Percentiles rank a stretch among this genome's conserved stretches.
Conservation (phyloP, 2,888 invertebrate species). For the Tenthredo livida region DNA sequence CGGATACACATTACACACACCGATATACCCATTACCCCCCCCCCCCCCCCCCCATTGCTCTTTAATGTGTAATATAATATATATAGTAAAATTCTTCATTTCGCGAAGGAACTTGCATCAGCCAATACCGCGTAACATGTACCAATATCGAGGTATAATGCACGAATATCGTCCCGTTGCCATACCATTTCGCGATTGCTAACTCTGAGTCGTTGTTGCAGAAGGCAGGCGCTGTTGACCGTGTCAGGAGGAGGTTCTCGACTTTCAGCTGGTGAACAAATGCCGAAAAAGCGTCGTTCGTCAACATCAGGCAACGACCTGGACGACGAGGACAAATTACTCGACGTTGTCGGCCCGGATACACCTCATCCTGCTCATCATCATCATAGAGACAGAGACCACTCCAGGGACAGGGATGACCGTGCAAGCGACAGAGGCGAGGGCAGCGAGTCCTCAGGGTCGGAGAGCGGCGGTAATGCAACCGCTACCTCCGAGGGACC, state of each 20-base stretch:
- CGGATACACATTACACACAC: too few species aligned
- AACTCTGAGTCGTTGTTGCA: conserved; percentile 77
- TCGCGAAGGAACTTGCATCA: neutral
- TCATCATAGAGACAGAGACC: conserved; percentile 72
- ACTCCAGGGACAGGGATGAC: conserved; percentile 75
- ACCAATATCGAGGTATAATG: too few species aligned
- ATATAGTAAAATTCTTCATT: too few species aligned
- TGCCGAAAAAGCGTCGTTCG: conserved; percentile 73
- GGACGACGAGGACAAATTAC: conserved; percentile 90
- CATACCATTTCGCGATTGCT: conserved; percentile 67
- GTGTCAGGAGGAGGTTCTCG: conserved; percentile 76
- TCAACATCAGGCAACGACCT: conserved; percentile 75
- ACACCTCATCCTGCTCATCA: conserved; percentile 85
- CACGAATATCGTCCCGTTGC: too few species aligned
- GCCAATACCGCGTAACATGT: too few species aligned
- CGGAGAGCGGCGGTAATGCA: conserved; percentile 79
- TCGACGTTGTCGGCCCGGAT: conserved; percentile 94
- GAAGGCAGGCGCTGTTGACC: conserved; percentile 78
- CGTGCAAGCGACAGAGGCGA: conserved; percentile 75
- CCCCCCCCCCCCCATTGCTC: too few species aligned
- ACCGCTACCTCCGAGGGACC: conserved; percentile 82
- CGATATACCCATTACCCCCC: too few species aligned
- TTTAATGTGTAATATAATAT: too few species aligned
- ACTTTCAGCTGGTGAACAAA: conserved; percentile 73
- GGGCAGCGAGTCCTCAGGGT: conserved; percentile 76